Evolutionary conservation across 2,113 vertebrate genomes (phyloP), one percentile per base, ranked within the genome.

Genomic region (Lipophrys pholis): DNA sequence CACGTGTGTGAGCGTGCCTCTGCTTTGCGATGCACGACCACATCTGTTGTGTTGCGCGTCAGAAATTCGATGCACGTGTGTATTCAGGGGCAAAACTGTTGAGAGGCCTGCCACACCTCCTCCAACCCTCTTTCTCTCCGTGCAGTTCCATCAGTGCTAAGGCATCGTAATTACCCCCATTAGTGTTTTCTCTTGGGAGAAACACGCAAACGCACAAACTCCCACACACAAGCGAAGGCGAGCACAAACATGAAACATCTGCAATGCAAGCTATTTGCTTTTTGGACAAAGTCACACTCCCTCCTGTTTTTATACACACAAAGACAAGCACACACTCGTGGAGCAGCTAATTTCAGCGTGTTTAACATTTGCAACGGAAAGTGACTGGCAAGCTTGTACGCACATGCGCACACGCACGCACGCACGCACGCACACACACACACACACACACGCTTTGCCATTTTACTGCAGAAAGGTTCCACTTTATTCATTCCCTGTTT

Each of bases 111-210:
- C 66, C 80, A 68, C 59, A 69, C 71, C 78, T 67, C 67, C 53
- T 58, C 62, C 54, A 83, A 69, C 46, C 71, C 64, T 2, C 73
- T 56, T 51, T 69, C 48, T 36, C 54, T 73, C 49, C 17, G 64
- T 53, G 58, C 52, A 64, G 62, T 57, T 82, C 66, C 72, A 87
- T 75, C 62, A 76, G 56, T 49, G 72, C 67, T 57, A 68, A 30
- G 56, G 78, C 63, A 71, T 75, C 75, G 71, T 88, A 88, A 91
- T 86, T 82, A 77, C 57, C 81, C 69, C 46, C 58, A 82, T 88
- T 69, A 87, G 76, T 16, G 38, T 73, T 73, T 66, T 46, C 73
- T 65, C 79, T 52, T 46, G 69, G 75, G 70, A 85, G 64, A 52
- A 75, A 79, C 49, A 74, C 8, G 30, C 45, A 83, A 5, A 63